A percentile compares a stretch with the other conserved stretches of the same genome.
These are phyloP conservation scores for Machimus rusticus DNA, from an alignment of 2,888 invertebrate genomes.

Conservation along the genomic window DNA sequence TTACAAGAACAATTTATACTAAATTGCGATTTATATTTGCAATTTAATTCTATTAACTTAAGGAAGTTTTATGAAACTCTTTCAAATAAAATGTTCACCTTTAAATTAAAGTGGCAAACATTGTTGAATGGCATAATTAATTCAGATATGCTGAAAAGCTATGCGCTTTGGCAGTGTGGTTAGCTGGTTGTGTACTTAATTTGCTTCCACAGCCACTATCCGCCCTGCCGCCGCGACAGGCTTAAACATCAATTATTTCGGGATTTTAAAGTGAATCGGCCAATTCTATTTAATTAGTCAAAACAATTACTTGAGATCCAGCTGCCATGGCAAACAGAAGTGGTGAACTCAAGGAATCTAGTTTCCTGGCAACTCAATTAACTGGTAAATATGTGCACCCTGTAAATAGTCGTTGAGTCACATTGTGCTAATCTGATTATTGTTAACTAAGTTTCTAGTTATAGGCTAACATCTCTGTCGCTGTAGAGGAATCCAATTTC, in stretches of 20 bases:
- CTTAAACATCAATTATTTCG: slow-evolving; percentile 54
- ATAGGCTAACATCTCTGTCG: not conserved
- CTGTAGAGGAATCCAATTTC: too few relatives aligned
- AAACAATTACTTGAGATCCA: not conserved
- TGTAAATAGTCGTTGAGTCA: not conserved
- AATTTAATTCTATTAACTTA: too few relatives aligned
- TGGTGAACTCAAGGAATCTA: not conserved
- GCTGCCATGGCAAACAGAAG: not conserved
- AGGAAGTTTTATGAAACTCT: too few relatives aligned
- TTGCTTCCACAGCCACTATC: slow-evolving; percentile 88
- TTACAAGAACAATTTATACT: too few relatives aligned
- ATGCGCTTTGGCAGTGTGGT: slow-evolving; percentile 98
- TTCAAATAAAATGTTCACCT: not conserved
- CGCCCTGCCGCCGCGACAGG: slow-evolving; percentile 87
- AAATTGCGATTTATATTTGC: too few relatives aligned
- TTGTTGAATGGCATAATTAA: not conserved
- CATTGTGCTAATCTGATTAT: not conserved
- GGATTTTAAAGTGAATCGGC: not conserved
- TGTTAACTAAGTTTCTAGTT: not conserved
- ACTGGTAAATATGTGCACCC: not conserved
- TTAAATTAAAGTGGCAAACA: not conserved
- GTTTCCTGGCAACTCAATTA: not conserved
- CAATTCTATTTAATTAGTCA: not conserved
- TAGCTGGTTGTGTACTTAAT: slow-evolving; percentile 94
- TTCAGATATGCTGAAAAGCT: slow-evolving; percentile 53